Evolutionary conservation across 2,113 vertebrate genomes (phyloP).

Genomic region (Mola mola): DNA sequence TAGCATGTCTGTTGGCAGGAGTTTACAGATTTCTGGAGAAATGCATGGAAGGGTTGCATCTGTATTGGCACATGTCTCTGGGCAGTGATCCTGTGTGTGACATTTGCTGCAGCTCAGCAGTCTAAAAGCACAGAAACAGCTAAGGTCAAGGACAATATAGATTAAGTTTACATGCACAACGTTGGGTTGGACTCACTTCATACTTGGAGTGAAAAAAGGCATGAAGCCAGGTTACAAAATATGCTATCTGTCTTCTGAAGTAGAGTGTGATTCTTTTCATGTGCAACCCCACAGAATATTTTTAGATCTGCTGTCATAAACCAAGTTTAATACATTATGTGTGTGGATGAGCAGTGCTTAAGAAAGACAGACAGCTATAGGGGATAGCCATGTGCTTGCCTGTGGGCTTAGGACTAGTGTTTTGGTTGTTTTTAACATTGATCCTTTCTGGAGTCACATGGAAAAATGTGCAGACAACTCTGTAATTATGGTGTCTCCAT

Average conservation of each 20-base stretch:
- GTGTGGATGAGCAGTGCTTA: slow-evolving; percentile 16
- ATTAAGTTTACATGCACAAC: background rate
- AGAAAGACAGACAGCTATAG: slow-evolving; percentile 3
- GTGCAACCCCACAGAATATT: slow-evolving; percentile 9
- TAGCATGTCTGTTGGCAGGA: background rate
- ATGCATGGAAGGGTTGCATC: background rate
- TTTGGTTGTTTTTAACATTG: slow-evolving; percentile 51
- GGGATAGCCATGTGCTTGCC: slow-evolving; percentile 29
- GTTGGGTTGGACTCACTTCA: slow-evolving; percentile 14
- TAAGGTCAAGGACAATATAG: slow-evolving; percentile 23
- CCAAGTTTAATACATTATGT: background rate
- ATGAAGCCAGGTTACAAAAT: slow-evolving; percentile 12
- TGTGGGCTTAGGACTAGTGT: slow-evolving; percentile 33
- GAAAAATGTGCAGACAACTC: slow-evolving; percentile 55
- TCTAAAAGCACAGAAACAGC: slow-evolving; percentile 6
- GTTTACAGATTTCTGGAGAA: background rate
- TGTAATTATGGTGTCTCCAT: slow-evolving; percentile 69
- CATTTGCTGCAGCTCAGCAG: slow-evolving; percentile 4
- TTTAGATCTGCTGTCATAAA: slow-evolving; percentile 29
- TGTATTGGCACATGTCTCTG: background rate
- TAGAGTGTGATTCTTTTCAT: background rate
- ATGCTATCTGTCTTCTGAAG: slow-evolving; percentile 5
- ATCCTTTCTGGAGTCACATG: slow-evolving; percentile 66
- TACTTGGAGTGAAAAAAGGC: background rate
- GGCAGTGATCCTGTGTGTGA: background rate